Base-by-base conservation (phyloP, 1,140 invertebrate species). In the Heliconius hewitsoni region DNA sequence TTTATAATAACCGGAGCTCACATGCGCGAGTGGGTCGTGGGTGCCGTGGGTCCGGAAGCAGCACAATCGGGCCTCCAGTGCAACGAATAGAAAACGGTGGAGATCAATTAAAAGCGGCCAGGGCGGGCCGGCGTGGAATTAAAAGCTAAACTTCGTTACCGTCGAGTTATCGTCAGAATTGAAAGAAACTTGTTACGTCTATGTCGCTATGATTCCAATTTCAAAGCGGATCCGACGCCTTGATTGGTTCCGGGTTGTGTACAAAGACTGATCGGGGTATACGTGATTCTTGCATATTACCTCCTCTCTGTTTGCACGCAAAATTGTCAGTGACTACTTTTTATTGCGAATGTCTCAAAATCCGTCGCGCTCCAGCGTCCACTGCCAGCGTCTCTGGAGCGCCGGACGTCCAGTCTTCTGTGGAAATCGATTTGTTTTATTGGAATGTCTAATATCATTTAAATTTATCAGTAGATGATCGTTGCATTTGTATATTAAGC, bases 111-210 rank as follows among this genome's bases (percentile, higher is more conserved):
- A 93, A 91, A 87, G 82, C 80, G 82, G 72, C 85, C 82, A 71
- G 77, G 78, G 82, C 77, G 80, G 86, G 84, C 83, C 85, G 81
- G 83, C 85, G 84, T 86, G 89, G 86, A 92, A 93, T 94, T 91
- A 93, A 94, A 91, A 92, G 90, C 89, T 92, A 90, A 93, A 93
- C 86, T 93, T 94, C 91, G 92, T 94, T 93, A 90, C 87, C 79
- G 83, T 82, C 86, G 86, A 89, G 90, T 92, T 92, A 91, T 92
- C 90, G 86, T 89, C 87, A 87, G 83, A 90, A 92, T 91, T 89
- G 90, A 92, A 92, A 94, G 92, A 94, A 94, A 92, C 92, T 92
- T 93, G 92, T 94, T 94, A 92, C 86, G 86, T 89, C 88, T 87
- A 85, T 87, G 91, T 89, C 86, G 88, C 85, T 89, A 92, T 92